Conservation (phyloP, 2,888 invertebrate genomes). For the Myopa testacea region DNA sequence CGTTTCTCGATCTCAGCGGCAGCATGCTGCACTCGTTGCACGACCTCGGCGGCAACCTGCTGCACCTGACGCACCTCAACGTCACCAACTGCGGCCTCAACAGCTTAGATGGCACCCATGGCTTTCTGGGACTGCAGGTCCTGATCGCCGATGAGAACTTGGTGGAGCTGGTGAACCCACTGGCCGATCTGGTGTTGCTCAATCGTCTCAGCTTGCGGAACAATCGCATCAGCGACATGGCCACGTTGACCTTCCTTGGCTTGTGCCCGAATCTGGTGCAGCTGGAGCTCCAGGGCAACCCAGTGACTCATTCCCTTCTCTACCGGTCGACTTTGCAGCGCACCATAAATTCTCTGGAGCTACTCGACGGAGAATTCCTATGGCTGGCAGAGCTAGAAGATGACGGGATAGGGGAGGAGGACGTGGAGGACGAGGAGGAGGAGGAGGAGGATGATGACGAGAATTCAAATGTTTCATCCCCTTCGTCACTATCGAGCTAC, state of each 20-base stretch:
- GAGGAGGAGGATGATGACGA: too few relatives aligned
- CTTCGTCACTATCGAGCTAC: conserved; percentile 49
- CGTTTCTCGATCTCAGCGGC: conserved; percentile 75
- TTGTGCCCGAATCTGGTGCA: conserved; percentile 70
- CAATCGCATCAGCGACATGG: conserved; percentile 64
- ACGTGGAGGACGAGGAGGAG: conserved; percentile 15
- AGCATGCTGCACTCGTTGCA: conserved; percentile 76
- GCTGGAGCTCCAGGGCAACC: conserved; percentile 71
- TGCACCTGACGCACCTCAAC: conserved; percentile 69
- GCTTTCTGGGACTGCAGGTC: conserved; percentile 73
- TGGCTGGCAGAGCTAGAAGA: background rate
- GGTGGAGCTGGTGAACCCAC: conserved; percentile 73
- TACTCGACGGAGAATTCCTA: conserved; percentile 66
- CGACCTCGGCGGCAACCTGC: conserved; percentile 76
- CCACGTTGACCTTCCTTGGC: conserved; percentile 63
- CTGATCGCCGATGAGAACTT: conserved; percentile 75
- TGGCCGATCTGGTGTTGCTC: conserved; percentile 71
- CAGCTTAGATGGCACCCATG: conserved; percentile 77
- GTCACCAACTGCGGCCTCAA: conserved; percentile 76
- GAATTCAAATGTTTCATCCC: background rate
- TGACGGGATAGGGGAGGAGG: too few relatives aligned
- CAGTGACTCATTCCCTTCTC: conserved; percentile 60
- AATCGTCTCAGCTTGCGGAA: conserved; percentile 67
- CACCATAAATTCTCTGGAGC: conserved; percentile 64
- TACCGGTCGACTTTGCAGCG: conserved; percentile 65